Conservation (phyloP, 2,113 vertebrate species). For the Gopherus evgoodei region DNA sequence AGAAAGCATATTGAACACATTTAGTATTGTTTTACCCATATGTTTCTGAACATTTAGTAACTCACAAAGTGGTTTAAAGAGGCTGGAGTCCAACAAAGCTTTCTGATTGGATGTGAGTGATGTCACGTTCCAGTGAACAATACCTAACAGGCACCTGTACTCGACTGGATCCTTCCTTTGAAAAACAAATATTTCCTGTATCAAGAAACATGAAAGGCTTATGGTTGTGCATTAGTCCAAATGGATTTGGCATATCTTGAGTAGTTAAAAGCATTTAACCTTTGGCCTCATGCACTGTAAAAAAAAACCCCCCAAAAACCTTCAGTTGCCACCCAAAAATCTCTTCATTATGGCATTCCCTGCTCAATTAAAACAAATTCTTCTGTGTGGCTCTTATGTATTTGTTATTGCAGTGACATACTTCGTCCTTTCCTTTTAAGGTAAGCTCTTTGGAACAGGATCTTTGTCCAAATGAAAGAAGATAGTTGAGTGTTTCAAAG, state of each 20-base stretch:
- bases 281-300: fast-evolving
- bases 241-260: fast-evolving
- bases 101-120: neutral
- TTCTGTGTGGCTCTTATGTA: neutral
- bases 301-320: neutral
- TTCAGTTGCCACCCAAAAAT: neutral
- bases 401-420: neutral
- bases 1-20: neutral
- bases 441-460: neutral
- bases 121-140: neutral
- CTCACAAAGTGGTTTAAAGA: neutral
- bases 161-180: neutral
- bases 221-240: fast-evolving
- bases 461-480: neutral
- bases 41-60: neutral
- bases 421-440: neutral
- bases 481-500: neutral
- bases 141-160: fast-evolving
- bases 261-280: neutral
- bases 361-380: fast-evolving
- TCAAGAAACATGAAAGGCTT: neutral
- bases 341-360: neutral
- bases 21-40: fast-evolving
- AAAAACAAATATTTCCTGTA: fast-evolving
- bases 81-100: fast-evolving